Evolutionary conservation across 2,888 invertebrate genomes (phyloP).

Genomic region (Heliconius cydno): DNA sequence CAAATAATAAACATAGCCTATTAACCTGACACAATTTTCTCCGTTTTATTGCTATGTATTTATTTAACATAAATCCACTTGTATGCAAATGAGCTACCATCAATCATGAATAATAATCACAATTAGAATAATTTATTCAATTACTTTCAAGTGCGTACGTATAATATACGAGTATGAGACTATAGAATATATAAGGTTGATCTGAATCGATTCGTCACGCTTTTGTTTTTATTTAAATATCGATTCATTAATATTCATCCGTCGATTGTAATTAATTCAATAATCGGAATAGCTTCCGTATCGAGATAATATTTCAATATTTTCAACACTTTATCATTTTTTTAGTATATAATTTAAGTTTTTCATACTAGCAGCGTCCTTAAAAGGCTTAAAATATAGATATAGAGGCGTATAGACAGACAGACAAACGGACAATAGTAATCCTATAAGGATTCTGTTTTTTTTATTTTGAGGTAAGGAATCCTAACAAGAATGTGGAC

Average conservation of each 20-base stretch:
- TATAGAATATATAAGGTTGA: neutral
- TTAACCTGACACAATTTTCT: neutral
- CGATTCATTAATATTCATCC: slow-evolving; percentile 30
- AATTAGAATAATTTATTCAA: slow-evolving; percentile 29
- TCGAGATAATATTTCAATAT: neutral
- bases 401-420: too few relatives aligned
- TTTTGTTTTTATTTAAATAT: slow-evolving; percentile 37
- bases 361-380: too few relatives aligned
- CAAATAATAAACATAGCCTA: neutral
- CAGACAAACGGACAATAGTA: too few relatives aligned
- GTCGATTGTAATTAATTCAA: slow-evolving; percentile 24
- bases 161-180: slow-evolving; percentile 11
- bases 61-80: neutral
- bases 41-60: neutral
- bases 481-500: too few relatives aligned
- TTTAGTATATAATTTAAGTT: neutral
- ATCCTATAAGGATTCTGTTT: too few relatives aligned
- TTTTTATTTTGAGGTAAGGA: too few relatives aligned
- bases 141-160: slow-evolving; percentile 18
- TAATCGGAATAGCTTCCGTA: slow-evolving; percentile 13
- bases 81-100: slow-evolving; percentile 17
- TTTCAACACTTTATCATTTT: neutral
- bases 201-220: slow-evolving; percentile 38
- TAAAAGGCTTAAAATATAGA: too few relatives aligned
- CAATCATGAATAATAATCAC: slow-evolving; percentile 3